Percentiles rank a stretch among this genome's conserved stretches.
phyloP scores from a whole-genome alignment of 2,888 invertebrate genomes.

The Priocnemis perturbator region DNA sequence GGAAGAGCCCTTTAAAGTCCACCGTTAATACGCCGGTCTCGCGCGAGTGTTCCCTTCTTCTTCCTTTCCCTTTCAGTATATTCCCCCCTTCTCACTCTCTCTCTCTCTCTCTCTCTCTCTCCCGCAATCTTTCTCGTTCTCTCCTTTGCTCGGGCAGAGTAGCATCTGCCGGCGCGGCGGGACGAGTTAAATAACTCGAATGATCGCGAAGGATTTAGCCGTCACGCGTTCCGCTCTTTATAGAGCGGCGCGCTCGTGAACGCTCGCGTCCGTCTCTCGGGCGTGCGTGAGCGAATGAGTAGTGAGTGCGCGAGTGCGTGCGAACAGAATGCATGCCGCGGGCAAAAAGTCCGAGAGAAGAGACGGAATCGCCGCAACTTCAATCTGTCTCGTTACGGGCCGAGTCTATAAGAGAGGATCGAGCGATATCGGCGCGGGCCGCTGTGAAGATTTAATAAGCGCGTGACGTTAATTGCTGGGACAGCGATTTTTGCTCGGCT shows the following conservation, averaged over 20 bases:
- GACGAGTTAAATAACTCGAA: slow-evolving; percentile 52
- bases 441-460: too few species aligned
- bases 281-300: not conserved
- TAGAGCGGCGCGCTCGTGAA: slow-evolving; percentile 26
- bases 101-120: slow-evolving; percentile 3
- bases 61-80: not conserved
- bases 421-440: too few species aligned
- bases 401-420: too few species aligned
- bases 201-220: slow-evolving; percentile 56
- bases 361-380: not conserved
- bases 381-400: not conserved
- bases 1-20: too few species aligned
- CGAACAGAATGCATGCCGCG: slow-evolving; percentile 16
- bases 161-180: slow-evolving; percentile 45
- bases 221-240: slow-evolving; percentile 51
- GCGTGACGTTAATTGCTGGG: too few species aligned
- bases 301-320: too few species aligned
- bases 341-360: slow-evolving; percentile 29
- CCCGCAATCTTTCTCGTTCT: not conserved
- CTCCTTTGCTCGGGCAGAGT: slow-evolving; percentile 43
- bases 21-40: slow-evolving; percentile 1
- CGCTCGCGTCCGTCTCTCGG: slow-evolving; percentile 9
- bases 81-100: not conserved
- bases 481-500: too few species aligned
- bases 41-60: not conserved